Base-by-base conservation (phyloP, 2,888 invertebrate species). In the Rhagonycha fulva region DNA sequence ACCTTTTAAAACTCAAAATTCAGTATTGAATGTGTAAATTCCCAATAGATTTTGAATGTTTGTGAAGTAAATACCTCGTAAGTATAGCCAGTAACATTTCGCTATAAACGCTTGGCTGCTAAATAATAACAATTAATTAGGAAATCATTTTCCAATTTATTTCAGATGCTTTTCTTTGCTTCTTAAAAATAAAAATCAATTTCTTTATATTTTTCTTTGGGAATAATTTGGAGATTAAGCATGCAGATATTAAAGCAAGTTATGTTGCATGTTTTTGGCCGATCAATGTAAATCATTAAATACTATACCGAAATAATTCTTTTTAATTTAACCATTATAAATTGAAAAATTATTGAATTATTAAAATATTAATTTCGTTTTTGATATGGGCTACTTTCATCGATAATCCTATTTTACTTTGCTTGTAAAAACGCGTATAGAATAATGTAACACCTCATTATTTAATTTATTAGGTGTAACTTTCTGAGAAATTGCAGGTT, bases 21-120 rank as follows among this genome's bases (percentile, higher is more conserved):
- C 19, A 62, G 14, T 62, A 66, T 24, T 62, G 24, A 71, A 71
- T 70, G 73, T 28, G 60, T 23, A 47, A 70, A 73, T 69, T 63
- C 3, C 32, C 70, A 70, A 14, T 28, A 70, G 70, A 32, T 14
- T 26, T 26, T 28, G 24, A 68, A 74, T 68, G 63, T 62, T 73
- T 47, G 74, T 74, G 70, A 74, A 70, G 63, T 74, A 62, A 32
- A 74, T 70, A 68, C 61, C 32, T 32, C 47, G 74, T 74, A 74
- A 74, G 74, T 74, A 74, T 74, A 47, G 69, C 24, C 73, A 70
- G 66, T 70, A 66, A 66, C 63, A 23, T 66, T 24, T 66, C 26
- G 63, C 63, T 66, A 66, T 66, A 26, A 24, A 10, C 24, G 26
- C 63, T 66, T 66, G 63, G 63, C 63, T 66, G 19, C 19, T 62